Percentiles rank a stretch among this genome's conserved stretches.
Evolutionary conservation across 2,113 vertebrate genomes (phyloP).

Genomic region (Tyto alba): DNA sequence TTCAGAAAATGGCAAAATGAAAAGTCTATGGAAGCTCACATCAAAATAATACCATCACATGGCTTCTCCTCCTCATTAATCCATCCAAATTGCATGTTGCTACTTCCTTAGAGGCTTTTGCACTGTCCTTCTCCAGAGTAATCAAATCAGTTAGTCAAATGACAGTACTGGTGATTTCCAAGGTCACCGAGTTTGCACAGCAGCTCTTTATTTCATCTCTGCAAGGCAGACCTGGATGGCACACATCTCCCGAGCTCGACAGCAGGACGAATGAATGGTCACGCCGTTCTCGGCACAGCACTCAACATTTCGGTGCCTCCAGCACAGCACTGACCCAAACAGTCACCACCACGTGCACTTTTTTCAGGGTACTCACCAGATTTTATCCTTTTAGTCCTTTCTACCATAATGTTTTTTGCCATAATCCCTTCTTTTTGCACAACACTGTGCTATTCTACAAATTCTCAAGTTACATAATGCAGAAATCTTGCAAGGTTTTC

Average conservation of each 20-base stretch:
- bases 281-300: background rate
- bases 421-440: background rate
- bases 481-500: background rate
- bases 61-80: background rate
- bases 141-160: background rate
- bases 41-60: background rate
- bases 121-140: background rate
- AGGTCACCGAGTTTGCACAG: background rate
- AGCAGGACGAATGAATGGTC: background rate
- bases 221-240: background rate
- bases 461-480: background rate
- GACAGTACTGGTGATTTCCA: background rate
- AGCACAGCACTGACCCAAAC: background rate
- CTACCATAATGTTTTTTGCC: background rate
- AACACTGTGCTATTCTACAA: background rate
- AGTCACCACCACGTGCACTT: background rate
- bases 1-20: background rate
- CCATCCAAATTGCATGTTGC: background rate
- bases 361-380: background rate
- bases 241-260: background rate
- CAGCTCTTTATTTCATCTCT: background rate
- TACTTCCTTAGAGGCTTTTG: background rate
- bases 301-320: no score
- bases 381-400: background rate
- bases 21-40: background rate